Conservation (phyloP, 2,888 invertebrate species). For the Anthrax anthrax region DNA sequence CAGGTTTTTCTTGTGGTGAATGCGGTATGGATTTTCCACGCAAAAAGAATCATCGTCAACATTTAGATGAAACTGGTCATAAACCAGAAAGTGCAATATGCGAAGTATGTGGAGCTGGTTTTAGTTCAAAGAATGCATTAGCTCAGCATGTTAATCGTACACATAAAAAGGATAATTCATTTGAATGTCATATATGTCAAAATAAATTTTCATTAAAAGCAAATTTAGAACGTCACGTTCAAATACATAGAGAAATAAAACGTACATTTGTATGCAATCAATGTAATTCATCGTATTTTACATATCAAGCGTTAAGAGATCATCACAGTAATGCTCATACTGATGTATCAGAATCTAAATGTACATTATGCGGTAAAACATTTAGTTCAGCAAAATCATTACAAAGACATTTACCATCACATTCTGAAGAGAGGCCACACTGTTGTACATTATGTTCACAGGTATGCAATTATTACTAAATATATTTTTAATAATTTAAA, state of each 20-base stretch:
- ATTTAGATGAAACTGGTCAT: constrained; percentile 32
- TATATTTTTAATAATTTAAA: not conserved
- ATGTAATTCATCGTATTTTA: constrained; percentile 34
- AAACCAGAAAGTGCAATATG: constrained; percentile 34
- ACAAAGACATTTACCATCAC: constrained; percentile 32
- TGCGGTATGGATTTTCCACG: constrained; percentile 30
- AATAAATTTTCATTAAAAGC: constrained; percentile 33
- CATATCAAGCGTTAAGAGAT: constrained; percentile 33
- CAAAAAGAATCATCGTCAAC: constrained; percentile 30
- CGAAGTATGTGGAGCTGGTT: constrained; percentile 32
- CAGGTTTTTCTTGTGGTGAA: constrained; percentile 31
- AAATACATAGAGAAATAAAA: constrained; percentile 32
- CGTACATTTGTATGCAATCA: constrained; percentile 34
- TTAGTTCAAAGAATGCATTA: constrained; percentile 30
- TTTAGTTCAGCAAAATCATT: constrained; percentile 31
- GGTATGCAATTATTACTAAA: constrained; percentile 14
- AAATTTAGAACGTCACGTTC: constrained; percentile 33
- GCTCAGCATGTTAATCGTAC: constrained; percentile 32
- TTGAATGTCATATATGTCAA: constrained; percentile 34
- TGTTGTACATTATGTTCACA: constrained; percentile 32
- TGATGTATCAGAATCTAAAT: constrained; percentile 31
- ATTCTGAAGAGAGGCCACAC: constrained; percentile 33
- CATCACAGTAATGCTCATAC: constrained; percentile 33
- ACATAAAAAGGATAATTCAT: constrained; percentile 33
- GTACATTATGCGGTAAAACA: constrained; percentile 31